These are phyloP conservation scores for Dysidea cf. avara DNA, from an alignment of 37 sponge, comb jelly and placozoan species.

Conservation along the genomic window DNA sequence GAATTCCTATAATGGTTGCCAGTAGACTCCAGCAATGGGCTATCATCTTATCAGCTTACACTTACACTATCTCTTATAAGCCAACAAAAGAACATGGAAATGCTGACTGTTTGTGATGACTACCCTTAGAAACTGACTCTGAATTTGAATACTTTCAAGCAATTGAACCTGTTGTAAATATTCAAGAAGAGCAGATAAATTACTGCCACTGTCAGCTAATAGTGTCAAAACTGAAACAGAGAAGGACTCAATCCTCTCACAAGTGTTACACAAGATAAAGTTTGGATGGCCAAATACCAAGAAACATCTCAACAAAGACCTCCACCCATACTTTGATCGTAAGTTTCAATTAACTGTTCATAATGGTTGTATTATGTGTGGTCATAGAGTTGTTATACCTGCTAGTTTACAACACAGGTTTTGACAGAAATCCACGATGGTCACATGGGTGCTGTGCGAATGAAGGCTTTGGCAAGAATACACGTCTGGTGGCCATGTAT, in stretches of 20 bases:
- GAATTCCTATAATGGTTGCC: conserved; percentile 7
- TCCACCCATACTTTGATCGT: too few relatives aligned
- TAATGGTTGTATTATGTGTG: conserved; percentile 11
- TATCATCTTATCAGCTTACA: conserved; percentile 6
- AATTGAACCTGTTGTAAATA: too few relatives aligned
- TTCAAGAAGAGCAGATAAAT: neutral
- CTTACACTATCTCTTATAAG: conserved; percentile 10
- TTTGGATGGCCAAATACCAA: neutral
- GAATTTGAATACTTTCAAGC: too few relatives aligned
- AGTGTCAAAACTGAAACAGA: neutral
- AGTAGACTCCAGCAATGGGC: conserved; percentile 25
- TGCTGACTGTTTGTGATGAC: conserved; percentile 16
- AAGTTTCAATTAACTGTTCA: neutral
- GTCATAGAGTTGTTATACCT: conserved; percentile 19
- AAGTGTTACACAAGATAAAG: neutral
- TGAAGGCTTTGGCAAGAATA: conserved; percentile 20
- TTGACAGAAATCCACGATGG: conserved; percentile 1
- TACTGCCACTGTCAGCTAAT: neutral
- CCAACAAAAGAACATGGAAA: neutral
- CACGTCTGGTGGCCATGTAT: conserved; percentile 29
- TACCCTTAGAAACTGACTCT: too few relatives aligned
- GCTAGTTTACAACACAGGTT: neutral
- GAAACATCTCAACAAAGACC: too few relatives aligned
- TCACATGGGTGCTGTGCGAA: conserved; percentile 8
- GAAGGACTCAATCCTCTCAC: neutral